These are phyloP conservation scores for Ranitomeya variabilis DNA, from an alignment of 2,113 vertebrate genomes.

Conservation along the genomic window DNA sequence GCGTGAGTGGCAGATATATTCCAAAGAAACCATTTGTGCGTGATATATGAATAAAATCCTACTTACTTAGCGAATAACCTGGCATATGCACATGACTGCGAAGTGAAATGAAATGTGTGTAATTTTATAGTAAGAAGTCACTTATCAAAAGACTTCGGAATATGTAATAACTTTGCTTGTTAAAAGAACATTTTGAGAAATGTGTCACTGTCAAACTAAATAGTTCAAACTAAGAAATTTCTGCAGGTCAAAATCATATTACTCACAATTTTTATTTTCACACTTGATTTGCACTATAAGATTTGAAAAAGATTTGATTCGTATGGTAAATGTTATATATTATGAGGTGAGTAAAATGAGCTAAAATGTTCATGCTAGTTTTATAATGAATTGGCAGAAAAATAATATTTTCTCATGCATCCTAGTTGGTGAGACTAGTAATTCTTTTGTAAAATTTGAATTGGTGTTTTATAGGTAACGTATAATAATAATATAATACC, in stretches of 20 bases:
- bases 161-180: slow-evolving; percentile 22
- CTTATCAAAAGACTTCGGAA: slow-evolving; percentile 21
- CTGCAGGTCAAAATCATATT: slow-evolving; percentile 23
- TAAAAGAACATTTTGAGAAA: slow-evolving; percentile 33
- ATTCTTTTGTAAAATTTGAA: too few species aligned
- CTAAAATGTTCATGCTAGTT: background rate
- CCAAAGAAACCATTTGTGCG: background rate
- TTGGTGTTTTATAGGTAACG: too few species aligned
- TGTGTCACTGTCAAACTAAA: slow-evolving; percentile 27
- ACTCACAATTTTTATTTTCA: slow-evolving; percentile 36
- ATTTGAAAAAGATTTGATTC: slow-evolving; percentile 13
- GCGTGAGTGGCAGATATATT: background rate
- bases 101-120: background rate
- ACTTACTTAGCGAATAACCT: background rate
- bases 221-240: slow-evolving; percentile 25
- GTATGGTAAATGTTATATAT: slow-evolving; percentile 8
- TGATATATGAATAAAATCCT: background rate
- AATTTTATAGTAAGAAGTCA: background rate
- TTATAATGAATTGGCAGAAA: background rate
- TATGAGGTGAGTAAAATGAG: background rate
- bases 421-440: background rate
- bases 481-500: too few species aligned
- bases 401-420: background rate
- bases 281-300: slow-evolving; percentile 18
- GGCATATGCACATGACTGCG: background rate